Conservation (phyloP, 2,888 invertebrate genomes). For the Anorthoa munda region DNA sequence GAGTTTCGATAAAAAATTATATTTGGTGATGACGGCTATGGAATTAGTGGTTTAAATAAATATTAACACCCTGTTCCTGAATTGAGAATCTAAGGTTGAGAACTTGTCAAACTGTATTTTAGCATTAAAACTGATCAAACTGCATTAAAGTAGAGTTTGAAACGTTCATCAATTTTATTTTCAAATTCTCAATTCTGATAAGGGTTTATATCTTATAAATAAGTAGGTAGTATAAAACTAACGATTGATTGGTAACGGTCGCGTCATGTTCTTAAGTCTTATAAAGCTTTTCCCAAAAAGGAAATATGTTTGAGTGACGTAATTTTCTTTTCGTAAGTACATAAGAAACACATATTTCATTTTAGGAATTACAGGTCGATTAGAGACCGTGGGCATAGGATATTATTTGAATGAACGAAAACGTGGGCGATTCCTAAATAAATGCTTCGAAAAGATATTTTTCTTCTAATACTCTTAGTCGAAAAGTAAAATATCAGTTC, state of each 20-base stretch:
- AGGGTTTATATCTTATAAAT: background rate
- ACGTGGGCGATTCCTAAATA: background rate
- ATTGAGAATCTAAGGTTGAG: background rate
- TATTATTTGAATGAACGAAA: background rate
- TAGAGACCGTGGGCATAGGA: too few species aligned
- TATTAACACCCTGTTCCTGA: background rate
- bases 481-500: conserved; percentile 2
- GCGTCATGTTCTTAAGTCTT: background rate
- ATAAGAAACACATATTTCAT: too few species aligned
- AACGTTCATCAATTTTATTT: background rate
- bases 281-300: background rate
- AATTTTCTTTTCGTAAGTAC: too few species aligned
- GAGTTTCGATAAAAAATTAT: too few species aligned
- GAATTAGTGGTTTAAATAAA: background rate
- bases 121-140: background rate
- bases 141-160: background rate
- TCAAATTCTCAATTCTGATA: background rate
- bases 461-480: background rate
- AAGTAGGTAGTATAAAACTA: background rate
- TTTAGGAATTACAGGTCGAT: too few species aligned
- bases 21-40: background rate
- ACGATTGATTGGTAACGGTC: too few species aligned
- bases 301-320: too few species aligned
- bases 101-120: background rate
- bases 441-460: background rate